Evolutionary conservation across 37 sponge, comb jelly and placozoan species (phyloP).

Genomic region (Haliclona indistincta): DNA sequence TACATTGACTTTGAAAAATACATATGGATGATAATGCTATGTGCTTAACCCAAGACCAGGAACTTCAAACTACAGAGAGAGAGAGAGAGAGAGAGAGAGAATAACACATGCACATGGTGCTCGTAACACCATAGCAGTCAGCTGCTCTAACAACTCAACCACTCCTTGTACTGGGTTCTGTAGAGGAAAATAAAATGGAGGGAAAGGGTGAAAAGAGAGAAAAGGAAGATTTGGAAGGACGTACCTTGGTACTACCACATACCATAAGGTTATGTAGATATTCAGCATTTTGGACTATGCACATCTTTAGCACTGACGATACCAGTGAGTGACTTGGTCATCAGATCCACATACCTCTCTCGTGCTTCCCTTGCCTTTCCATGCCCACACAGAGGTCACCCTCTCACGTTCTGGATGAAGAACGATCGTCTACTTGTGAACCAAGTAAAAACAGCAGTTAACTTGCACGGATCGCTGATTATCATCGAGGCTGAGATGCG

Average conservation of each 20-base stretch:
- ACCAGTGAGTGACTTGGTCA: constrained; percentile 79
- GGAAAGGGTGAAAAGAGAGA: no score
- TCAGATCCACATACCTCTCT: no score
- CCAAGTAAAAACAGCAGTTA: no score
- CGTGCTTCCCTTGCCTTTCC: no score
- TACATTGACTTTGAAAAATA: constrained; percentile 78
- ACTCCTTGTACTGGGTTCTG: constrained; percentile 85
- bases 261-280: constrained; percentile 89
- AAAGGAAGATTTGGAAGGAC: no score
- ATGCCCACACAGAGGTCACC: no score
- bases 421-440: no score
- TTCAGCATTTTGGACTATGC: constrained; percentile 82
- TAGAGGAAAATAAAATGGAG: no score
- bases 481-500: no score
- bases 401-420: no score
- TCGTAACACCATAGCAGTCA: constrained; percentile 94
- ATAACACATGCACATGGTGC: no score
- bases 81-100: constrained; percentile 9
- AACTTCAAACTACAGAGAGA: constrained; percentile 44
- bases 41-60: constrained; percentile 72
- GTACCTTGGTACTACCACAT: constrained; percentile 94
- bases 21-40: constrained; percentile 95
- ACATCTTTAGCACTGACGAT: constrained; percentile 78
- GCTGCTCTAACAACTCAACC: constrained; percentile 86
- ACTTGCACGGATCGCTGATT: no score